Percentiles rank a stretch among this genome's conserved stretches.
Conservation (phyloP, 2,797 vertebrate species). For the Halcyon badia region DNA sequence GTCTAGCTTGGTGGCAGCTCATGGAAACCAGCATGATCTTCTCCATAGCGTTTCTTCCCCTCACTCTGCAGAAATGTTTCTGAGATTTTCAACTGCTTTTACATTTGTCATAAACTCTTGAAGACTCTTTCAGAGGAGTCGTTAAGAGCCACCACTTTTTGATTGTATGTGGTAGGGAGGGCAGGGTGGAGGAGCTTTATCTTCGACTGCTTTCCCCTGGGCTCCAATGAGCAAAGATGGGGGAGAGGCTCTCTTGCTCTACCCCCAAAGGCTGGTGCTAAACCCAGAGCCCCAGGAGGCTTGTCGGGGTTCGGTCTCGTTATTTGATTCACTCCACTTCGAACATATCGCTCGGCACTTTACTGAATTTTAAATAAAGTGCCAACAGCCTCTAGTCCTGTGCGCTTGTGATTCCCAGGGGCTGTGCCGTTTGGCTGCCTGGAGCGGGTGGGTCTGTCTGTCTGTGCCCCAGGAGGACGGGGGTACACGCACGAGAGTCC, state of each 20-base stretch:
- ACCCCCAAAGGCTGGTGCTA: accelerated
- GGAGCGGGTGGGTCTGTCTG: background rate
- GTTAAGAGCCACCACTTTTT: background rate
- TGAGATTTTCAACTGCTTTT: background rate
- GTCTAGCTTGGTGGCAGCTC: background rate
- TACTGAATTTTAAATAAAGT: accelerated
- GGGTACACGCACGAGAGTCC: background rate
- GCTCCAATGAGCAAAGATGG: no score
- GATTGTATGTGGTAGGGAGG: accelerated
- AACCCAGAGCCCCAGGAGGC: background rate
- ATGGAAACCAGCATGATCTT: background rate
- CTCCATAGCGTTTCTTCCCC: background rate
- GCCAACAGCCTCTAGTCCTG: accelerated
- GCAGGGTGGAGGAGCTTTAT: background rate
- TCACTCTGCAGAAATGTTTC: background rate
- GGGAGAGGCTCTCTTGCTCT: background rate
- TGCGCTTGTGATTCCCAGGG: accelerated
- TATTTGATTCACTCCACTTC: no score
- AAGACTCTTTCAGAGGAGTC: accelerated
- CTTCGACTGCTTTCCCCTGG: background rate
- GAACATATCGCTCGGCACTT: background rate
- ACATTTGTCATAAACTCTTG: background rate
- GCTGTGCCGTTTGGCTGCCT: accelerated
- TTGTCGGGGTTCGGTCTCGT: background rate
- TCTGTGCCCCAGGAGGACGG: background rate